phyloP scores from a whole-genome alignment of 2,888 invertebrate species.

The Drosophila siamana region DNA sequence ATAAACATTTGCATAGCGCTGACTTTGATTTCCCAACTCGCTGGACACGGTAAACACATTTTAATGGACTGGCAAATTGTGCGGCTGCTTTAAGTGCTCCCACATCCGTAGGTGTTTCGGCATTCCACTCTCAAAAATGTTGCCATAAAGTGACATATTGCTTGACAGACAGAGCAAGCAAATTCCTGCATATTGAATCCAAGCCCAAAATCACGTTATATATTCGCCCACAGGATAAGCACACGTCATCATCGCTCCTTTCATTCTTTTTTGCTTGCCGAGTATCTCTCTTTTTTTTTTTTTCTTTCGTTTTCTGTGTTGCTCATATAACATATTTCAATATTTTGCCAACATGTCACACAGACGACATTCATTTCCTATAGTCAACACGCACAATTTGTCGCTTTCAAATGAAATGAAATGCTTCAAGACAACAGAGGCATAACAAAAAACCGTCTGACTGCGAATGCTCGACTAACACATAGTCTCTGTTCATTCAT shows the following conservation, averaged over 20 bases:
- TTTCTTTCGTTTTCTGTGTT: background rate
- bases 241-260: conserved; percentile 42
- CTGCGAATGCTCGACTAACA: background rate
- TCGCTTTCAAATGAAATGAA: conserved; percentile 74
- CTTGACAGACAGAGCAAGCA: conserved; percentile 7
- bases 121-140: conserved; percentile 10
- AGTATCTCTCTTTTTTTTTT: too few species aligned
- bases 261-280: too few species aligned
- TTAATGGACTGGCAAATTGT: conserved; percentile 23
- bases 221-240: conserved; percentile 46
- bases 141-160: conserved; percentile 10
- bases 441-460: conserved; percentile 24
- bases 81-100: conserved; percentile 4
- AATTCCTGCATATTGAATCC: conserved; percentile 34
- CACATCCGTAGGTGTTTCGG: background rate
- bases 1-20: conserved; percentile 44
- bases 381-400: conserved; percentile 80
- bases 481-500: too few species aligned
- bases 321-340: conserved; percentile 62
- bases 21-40: conserved; percentile 19
- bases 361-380: conserved; percentile 75
- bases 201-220: conserved; percentile 28
- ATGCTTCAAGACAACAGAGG: conserved; percentile 47
- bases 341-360: conserved; percentile 75
- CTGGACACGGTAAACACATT: conserved; percentile 18